Evolutionary conservation across 2,797 vertebrate genomes (phyloP), one percentile per base, ranked within the genome.

Genomic region (Calcarius lapponicus): DNA sequence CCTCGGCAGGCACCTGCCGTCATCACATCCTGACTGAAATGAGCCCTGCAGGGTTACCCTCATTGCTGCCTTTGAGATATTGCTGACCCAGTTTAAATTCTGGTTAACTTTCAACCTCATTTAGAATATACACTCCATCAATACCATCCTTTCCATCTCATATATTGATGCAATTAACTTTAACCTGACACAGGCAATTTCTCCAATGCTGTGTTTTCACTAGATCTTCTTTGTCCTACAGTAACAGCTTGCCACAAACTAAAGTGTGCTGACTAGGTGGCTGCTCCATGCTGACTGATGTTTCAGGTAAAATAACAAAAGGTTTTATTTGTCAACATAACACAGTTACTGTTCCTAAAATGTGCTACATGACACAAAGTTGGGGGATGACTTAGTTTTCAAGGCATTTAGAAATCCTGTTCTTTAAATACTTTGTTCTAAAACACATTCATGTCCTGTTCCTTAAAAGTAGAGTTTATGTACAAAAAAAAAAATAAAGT

Each of bases 31-130:
- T 0, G 24, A 43, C 32, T 21, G 20, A 56, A 40, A 70, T 0
- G 10, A 82, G 80, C 53, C 74, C 85, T 12, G 75, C 13, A 6
- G 22, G 21, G 47, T 20, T 42, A 43, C 67, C 72, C 61, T 72
- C 13, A 67, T 9, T 61, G 50, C 56, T 94, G 74, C 69, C 79
- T 81, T 31, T 42, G 65, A 73, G 64, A 86, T 32, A 64, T 18
- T 88, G 62, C 74, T 86, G 48, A 65, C 47, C 75, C 84, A 60
- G 19, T 72, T 92, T 60, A 88, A 94, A 81, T 78, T 80, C 80
- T 34, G 31, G 70, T 80, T 92, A 80, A 86, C 64, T 61, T 88
- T 86, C 70, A 90, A 48, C 31, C 62, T 92, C 87, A 75, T 91
- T 91, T 67, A 60, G 47, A 81, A 75, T 18, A 88, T 2, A 57